A percentile compares a stretch with the other conserved stretches of the same genome.
Evolutionary conservation across 2,888 invertebrate species (phyloP).

Genomic region (Cloeon dipterum): DNA sequence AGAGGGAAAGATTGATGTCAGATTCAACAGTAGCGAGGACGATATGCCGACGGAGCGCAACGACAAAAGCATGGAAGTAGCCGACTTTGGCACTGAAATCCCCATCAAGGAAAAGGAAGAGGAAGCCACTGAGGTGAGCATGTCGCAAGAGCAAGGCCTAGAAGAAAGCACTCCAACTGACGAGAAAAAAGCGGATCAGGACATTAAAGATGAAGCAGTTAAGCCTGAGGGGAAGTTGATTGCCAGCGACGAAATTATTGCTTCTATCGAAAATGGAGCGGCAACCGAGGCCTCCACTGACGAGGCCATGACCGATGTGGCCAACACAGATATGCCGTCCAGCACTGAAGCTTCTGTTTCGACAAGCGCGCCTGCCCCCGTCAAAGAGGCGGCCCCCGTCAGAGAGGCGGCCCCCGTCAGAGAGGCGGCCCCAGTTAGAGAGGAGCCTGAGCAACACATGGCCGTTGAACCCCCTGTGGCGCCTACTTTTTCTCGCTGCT

Average conservation of each 20-base stretch:
- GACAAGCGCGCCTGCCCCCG: neutral
- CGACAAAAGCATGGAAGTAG: too few relatives aligned
- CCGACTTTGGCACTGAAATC: too few relatives aligned
- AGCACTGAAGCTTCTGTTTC: constrained; percentile 6
- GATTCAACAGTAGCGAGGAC: too few relatives aligned
- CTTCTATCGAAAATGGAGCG: too few relatives aligned
- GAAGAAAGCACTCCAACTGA: too few relatives aligned
- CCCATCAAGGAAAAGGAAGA: neutral
- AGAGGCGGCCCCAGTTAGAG: neutral
- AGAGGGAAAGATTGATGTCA: too few relatives aligned
- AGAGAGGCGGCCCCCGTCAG: neutral
- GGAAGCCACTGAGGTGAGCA: neutral
- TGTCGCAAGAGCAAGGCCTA: too few relatives aligned
- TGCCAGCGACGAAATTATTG: too few relatives aligned
- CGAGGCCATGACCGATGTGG: constrained; percentile 3
- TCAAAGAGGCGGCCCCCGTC: neutral
- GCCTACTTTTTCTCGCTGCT: neutral
- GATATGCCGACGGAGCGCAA: too few relatives aligned
- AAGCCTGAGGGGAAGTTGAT: too few relatives aligned
- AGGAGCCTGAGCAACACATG: constrained; percentile 6
- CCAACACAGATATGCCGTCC: constrained; percentile 7
- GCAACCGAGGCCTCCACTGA: too few relatives aligned
- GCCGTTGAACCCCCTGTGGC: neutral
- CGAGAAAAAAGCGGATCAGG: neutral
- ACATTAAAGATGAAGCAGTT: too few relatives aligned